phyloP scores from a whole-genome alignment of 2,888 invertebrate genomes.

The Pandemis corylana region DNA sequence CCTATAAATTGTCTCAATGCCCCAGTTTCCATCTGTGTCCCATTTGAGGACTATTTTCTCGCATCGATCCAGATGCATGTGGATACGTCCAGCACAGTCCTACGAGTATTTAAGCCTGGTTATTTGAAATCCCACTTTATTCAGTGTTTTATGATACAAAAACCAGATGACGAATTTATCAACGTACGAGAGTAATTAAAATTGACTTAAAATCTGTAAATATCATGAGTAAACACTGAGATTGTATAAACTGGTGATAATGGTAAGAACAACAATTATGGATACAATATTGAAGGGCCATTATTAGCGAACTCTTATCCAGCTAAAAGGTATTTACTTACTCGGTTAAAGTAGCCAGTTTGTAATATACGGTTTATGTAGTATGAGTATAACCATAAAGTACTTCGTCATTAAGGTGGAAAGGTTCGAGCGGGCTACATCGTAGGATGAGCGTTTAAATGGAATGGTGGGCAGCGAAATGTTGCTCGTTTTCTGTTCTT shows the following conservation, averaged over 20 bases:
- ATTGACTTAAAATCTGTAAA: too few species aligned
- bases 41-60: background rate
- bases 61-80: background rate
- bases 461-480: conserved; percentile 4
- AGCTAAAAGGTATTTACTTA: conserved; percentile 1
- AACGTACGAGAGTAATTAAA: too few species aligned
- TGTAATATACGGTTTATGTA: background rate
- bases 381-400: background rate
- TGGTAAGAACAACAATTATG: background rate
- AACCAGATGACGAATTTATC: too few species aligned
- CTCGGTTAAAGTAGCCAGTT: background rate
- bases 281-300: background rate
- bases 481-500: background rate
- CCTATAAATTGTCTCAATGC: background rate
- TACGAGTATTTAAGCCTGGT: background rate
- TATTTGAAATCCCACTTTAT: background rate
- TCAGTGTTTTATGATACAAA: too few species aligned
- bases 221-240: background rate
- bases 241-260: background rate
- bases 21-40: background rate
- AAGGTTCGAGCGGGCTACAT: background rate
- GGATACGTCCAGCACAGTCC: background rate
- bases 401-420: background rate
- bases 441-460: background rate
- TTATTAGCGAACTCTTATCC: background rate